A percentile compares a stretch with the other conserved stretches of the same genome.
Conservation (phyloP, 2,888 invertebrate species). For the Leptopterna dolabrata region DNA sequence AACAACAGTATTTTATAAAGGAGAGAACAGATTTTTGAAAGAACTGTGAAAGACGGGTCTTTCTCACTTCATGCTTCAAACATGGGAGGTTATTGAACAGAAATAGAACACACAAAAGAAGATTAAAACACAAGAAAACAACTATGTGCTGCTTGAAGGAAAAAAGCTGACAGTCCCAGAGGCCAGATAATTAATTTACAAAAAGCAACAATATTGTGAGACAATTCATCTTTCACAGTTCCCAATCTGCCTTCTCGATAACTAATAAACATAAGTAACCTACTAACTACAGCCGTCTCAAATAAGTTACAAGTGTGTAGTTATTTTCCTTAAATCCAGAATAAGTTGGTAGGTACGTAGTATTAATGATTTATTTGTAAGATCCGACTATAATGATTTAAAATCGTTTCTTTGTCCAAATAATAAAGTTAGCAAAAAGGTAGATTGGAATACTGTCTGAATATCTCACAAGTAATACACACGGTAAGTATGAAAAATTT, state of each 20-base stretch:
- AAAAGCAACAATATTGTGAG: conserved; percentile 67
- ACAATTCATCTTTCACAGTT: conserved; percentile 87
- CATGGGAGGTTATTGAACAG: conserved; percentile 42
- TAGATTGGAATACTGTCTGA: conserved; percentile 75
- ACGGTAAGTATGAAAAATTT: conserved; percentile 39
- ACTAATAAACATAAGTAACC: conserved; percentile 51
- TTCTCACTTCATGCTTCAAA: conserved; percentile 75
- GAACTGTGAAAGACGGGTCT: conserved; percentile 85
- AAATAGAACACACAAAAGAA: conserved; percentile 56
- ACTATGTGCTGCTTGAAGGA: conserved; percentile 41
- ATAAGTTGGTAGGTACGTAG: background rate
- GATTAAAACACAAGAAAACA: conserved; percentile 32
- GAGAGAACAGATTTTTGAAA: conserved; percentile 59
- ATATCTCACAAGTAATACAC: conserved; percentile 70
- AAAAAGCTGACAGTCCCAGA: conserved; percentile 54
- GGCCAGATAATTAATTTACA: conserved; percentile 53
- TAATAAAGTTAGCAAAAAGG: conserved; percentile 66
- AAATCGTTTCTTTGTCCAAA: background rate
- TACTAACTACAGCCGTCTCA: conserved; percentile 29
- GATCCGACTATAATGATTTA: background rate
- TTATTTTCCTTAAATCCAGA: background rate
- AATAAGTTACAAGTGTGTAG: background rate
- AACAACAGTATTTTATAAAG: conserved; percentile 22
- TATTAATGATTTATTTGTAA: background rate
- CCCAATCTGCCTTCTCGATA: conserved; percentile 76